Percentiles rank a stretch among this genome's conserved stretches.
Conservation (phyloP, 2,888 invertebrate genomes). For the Pristionchus maxplancki region DNA sequence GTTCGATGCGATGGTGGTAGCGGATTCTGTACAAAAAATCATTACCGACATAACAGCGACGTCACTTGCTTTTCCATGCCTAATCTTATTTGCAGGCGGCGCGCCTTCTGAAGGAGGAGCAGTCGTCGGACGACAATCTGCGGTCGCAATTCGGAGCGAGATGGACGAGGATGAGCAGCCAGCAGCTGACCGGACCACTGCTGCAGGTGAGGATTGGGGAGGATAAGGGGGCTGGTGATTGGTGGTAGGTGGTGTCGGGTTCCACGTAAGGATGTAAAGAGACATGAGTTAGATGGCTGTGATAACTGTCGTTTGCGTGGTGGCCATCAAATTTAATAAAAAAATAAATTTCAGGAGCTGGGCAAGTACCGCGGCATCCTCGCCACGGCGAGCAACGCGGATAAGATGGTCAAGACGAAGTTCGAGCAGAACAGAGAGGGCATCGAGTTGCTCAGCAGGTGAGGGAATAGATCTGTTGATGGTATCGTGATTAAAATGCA, state of each 20-base stretch:
- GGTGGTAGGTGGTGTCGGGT: neutral
- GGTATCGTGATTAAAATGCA: neutral
- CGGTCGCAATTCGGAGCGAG: constrained; percentile 91
- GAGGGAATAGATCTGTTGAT: constrained; percentile 41
- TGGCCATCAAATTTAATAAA: neutral
- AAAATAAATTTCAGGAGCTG: constrained; percentile 82
- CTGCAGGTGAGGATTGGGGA: constrained; percentile 78
- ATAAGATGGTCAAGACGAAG: constrained; percentile 90
- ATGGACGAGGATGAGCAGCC: constrained; percentile 93
- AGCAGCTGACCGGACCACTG: constrained; percentile 91
- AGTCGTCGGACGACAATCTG: constrained; percentile 90
- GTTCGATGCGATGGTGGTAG: neutral
- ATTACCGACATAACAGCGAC: neutral
- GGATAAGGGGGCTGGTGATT: neutral
- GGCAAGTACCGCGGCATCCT: constrained; percentile 93
- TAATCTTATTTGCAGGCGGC: constrained; percentile 76
- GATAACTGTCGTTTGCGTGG: neutral
- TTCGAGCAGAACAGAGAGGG: constrained; percentile 87
- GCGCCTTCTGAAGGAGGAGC: constrained; percentile 89
- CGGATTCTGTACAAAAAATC: too few relatives aligned
- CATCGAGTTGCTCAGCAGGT: constrained; percentile 87
- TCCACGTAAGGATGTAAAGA: neutral
- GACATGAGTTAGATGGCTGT: neutral
- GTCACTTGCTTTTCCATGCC: neutral
- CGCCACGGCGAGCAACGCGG: constrained; percentile 88